Conservation (phyloP, 2,888 invertebrate species). For the Spialia ferax region DNA sequence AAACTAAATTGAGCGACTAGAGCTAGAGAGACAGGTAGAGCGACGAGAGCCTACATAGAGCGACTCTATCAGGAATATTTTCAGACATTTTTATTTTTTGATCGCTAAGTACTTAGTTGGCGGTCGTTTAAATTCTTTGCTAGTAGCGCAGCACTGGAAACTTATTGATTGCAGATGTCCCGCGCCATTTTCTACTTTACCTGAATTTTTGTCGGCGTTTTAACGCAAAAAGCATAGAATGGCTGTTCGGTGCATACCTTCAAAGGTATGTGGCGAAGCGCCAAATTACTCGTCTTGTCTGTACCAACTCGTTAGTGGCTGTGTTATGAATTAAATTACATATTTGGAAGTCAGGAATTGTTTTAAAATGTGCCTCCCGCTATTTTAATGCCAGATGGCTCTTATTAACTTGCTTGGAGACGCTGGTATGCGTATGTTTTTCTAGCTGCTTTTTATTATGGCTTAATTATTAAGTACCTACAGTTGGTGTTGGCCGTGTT, state of each 20-base stretch:
- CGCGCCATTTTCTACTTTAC: conserved; percentile 63
- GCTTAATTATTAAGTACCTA: conserved; percentile 33
- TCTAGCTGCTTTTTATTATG: conserved; percentile 32
- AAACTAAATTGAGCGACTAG: not conserved
- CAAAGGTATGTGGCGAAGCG: conserved; percentile 71
- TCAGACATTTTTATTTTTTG: conserved; percentile 11
- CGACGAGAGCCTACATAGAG: not conserved
- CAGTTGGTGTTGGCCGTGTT: conserved; percentile 8
- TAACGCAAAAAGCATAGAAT: conserved; percentile 39
- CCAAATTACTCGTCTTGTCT: conserved; percentile 69
- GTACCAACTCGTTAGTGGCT: conserved; percentile 57
- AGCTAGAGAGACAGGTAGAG: not conserved
- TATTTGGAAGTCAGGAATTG: conserved; percentile 38
- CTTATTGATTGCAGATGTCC: conserved; percentile 34
- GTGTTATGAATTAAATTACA: conserved; percentile 66
- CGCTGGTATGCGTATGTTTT: conserved; percentile 27
- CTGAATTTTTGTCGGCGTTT: conserved; percentile 56
- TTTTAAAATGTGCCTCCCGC: conserved; percentile 19
- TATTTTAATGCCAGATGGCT: conserved; percentile 19
- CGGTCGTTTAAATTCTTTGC: conserved; percentile 24
- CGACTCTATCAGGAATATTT: not conserved
- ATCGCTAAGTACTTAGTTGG: conserved; percentile 1
- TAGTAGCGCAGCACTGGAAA: conserved; percentile 9
- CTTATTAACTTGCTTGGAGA: conserved; percentile 31
- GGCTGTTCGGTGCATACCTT: conserved; percentile 61